Conservation (phyloP, 2,888 invertebrate genomes). For the Euclidia mi region DNA sequence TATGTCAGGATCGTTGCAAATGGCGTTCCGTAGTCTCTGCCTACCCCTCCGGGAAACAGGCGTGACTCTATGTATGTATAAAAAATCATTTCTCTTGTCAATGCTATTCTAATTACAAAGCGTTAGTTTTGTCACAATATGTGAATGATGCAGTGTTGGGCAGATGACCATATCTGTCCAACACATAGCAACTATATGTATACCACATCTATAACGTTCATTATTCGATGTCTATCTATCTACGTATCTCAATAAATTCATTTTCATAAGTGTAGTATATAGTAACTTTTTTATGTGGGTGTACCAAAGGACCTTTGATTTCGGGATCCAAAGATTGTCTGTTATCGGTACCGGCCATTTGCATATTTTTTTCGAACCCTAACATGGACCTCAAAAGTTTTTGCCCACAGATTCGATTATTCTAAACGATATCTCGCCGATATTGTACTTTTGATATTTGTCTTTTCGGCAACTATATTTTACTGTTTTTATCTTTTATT, state of each 20-base stretch:
- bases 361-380: conserved; percentile 66
- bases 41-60: too few species aligned
- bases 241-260: conserved; percentile 43
- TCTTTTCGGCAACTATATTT: conserved; percentile 68
- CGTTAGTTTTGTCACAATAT: too few species aligned
- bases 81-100: too few species aligned
- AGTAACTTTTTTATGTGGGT: conserved; percentile 52
- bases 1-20: too few species aligned
- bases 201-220: too few species aligned
- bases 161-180: too few species aligned
- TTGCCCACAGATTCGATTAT: conserved; percentile 71
- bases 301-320: conserved; percentile 54
- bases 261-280: conserved; percentile 31
- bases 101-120: too few species aligned
- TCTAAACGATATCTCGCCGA: conserved; percentile 67
- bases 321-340: conserved; percentile 51
- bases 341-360: conserved; percentile 69
- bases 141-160: too few species aligned
- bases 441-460: conserved; percentile 73
- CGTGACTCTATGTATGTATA: too few species aligned
- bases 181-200: too few species aligned
- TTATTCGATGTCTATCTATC: conserved; percentile 10
- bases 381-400: conserved; percentile 57
- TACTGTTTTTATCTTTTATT: conserved; percentile 69
- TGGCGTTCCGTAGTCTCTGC: too few species aligned